Conservation (phyloP, 2,888 invertebrate species). For the Proisotoma minuta region DNA sequence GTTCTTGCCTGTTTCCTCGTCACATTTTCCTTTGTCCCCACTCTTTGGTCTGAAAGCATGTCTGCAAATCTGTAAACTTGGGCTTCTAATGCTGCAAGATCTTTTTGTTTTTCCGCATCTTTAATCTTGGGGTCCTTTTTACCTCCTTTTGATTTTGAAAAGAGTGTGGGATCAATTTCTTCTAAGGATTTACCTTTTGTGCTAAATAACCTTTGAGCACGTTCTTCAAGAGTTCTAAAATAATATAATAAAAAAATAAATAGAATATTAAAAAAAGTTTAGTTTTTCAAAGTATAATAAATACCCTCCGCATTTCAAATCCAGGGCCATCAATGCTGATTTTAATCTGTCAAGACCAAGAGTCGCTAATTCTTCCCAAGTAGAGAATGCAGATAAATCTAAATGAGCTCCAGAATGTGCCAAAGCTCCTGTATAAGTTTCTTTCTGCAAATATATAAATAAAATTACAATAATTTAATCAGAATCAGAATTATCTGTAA, state of each 20-base stretch:
- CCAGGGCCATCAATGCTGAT: constrained; percentile 91
- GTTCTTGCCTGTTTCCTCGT: constrained; percentile 95
- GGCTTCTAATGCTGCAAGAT: constrained; percentile 81
- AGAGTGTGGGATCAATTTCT: constrained; percentile 81
- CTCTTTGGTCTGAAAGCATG: constrained; percentile 75
- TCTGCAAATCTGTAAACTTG: constrained; percentile 75
- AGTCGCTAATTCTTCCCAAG: constrained; percentile 94
- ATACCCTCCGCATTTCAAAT: constrained; percentile 93
- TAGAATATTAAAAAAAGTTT: background rate
- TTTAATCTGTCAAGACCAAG: constrained; percentile 94
- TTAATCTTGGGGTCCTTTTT: constrained; percentile 54
- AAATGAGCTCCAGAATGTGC: constrained; percentile 93
- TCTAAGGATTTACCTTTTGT: constrained; percentile 83
- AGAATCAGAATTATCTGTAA: no score
- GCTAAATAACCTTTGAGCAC: constrained; percentile 90
- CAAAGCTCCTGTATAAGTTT: constrained; percentile 80
- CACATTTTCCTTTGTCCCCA: constrained; percentile 94
- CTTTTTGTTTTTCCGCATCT: constrained; percentile 67
- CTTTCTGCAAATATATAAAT: constrained; percentile 61
- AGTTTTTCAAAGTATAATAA: constrained; percentile 3
- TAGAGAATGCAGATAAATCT: constrained; percentile 96
- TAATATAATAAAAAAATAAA: constrained; percentile 17
- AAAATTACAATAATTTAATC: constrained; percentile 10
- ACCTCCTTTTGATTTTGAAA: constrained; percentile 82
- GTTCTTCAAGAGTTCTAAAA: constrained; percentile 80